These are phyloP conservation scores for Nasalis larvatus DNA, from an alignment of 2,113 vertebrate genomes.

Conservation along the genomic window DNA sequence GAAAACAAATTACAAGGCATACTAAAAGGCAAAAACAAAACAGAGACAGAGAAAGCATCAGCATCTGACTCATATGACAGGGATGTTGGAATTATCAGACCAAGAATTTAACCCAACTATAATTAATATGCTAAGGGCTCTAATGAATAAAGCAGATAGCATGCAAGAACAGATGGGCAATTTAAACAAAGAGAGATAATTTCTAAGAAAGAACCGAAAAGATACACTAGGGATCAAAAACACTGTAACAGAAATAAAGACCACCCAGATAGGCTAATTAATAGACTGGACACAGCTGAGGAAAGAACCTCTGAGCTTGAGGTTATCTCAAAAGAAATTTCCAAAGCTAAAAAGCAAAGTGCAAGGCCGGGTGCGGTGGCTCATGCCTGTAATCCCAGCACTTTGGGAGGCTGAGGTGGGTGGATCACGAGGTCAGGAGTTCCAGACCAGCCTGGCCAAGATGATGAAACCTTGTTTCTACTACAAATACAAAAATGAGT, in stretches of 20 bases:
- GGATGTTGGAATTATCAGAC: background rate
- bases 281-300: background rate
- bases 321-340: background rate
- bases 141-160: background rate
- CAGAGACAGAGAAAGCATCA: background rate
- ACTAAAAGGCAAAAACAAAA: background rate
- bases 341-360: background rate
- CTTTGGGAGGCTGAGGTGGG: too few relatives aligned
- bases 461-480: too few relatives aligned
- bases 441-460: too few relatives aligned
- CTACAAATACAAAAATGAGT: too few relatives aligned
- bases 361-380: too few relatives aligned
- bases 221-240: background rate
- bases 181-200: background rate
- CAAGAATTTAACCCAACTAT: background rate
- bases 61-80: background rate
- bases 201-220: background rate
- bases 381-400: too few relatives aligned
- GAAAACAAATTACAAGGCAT: background rate
- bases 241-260: background rate
- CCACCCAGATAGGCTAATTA: background rate
- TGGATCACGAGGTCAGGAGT: too few relatives aligned
- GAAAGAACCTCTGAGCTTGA: background rate
- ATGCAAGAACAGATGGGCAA: background rate
- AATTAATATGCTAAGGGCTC: background rate